Evolutionary conservation across 2,113 vertebrate species (phyloP).

Genomic region (Chloropsis hardwickii): DNA sequence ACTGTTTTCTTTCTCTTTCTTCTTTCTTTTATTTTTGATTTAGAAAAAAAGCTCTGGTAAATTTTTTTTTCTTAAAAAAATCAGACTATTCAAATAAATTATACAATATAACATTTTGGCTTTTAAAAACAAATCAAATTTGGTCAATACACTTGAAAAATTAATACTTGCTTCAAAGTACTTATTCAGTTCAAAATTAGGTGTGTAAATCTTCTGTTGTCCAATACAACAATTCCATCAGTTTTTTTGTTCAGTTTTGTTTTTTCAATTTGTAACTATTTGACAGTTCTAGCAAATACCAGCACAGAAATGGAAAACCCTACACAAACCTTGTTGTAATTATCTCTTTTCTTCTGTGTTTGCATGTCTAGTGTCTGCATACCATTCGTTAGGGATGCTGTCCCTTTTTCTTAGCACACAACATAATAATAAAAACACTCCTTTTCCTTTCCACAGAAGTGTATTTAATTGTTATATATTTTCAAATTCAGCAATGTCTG

Average conservation of each 20-base stretch:
- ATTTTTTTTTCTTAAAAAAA: not conserved
- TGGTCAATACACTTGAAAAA: constrained; percentile 10
- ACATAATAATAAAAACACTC: not conserved
- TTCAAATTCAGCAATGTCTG: constrained; percentile 15
- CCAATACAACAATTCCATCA: constrained; percentile 11
- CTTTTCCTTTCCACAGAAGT: not conserved
- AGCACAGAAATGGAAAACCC: constrained; percentile 68
- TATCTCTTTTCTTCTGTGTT: constrained; percentile 79
- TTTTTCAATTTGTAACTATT: constrained; percentile 13
- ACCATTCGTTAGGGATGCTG: constrained; percentile 56
- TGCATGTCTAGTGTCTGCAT: constrained; percentile 69
- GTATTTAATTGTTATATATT: constrained; percentile 10
- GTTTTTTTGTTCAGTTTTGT: not conserved
- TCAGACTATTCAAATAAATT: constrained; percentile 7
- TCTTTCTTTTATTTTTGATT: constrained; percentile 55
- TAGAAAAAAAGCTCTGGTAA: not conserved
- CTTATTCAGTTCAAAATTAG: constrained; percentile 41
- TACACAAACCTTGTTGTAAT: constrained; percentile 72
- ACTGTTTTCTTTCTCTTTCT: constrained; percentile 42
- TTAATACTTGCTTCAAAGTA: constrained; percentile 37
- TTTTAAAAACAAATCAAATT: constrained; percentile 30
- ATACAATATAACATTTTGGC: constrained; percentile 11
- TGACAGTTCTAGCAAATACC: constrained; percentile 19
- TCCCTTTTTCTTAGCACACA: constrained; percentile 42
- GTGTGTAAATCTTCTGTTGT: constrained; percentile 28